Evolutionary conservation across 2,797 vertebrate genomes (phyloP).

Genomic region (Girardinus metallicus): DNA sequence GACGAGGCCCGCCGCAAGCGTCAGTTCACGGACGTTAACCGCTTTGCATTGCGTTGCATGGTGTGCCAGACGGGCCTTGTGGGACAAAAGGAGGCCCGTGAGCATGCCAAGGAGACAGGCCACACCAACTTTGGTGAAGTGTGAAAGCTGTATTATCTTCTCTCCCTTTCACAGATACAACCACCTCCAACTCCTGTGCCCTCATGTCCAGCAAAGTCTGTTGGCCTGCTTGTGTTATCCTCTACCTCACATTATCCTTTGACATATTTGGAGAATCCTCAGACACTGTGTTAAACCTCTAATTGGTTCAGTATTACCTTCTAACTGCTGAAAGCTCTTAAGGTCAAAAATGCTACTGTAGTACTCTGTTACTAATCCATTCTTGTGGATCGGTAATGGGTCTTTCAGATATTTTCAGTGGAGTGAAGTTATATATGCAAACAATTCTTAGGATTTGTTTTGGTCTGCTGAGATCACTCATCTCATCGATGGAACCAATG

Average conservation of each 20-base stretch:
- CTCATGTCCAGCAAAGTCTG: slow-evolving; percentile 42
- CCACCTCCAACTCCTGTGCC: slow-evolving; percentile 44
- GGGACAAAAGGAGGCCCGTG: slow-evolving; percentile 94
- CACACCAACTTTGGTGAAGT: slow-evolving; percentile 98
- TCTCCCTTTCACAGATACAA: slow-evolving; percentile 41
- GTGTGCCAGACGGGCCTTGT: slow-evolving; percentile 95
- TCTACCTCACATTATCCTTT: slow-evolving; percentile 82
- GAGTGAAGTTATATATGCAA: slow-evolving; percentile 43
- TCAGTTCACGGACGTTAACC: slow-evolving; percentile 95
- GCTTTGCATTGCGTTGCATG: slow-evolving; percentile 93
- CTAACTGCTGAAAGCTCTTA: slow-evolving; percentile 55
- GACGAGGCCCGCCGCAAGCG: slow-evolving; percentile 93
- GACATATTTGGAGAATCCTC: slow-evolving; percentile 59
- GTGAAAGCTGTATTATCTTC: slow-evolving; percentile 70
- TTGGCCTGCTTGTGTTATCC: slow-evolving; percentile 74
- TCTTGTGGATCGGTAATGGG: slow-evolving; percentile 22
- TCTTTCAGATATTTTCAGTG: slow-evolving; percentile 29
- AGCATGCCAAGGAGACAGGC: slow-evolving; percentile 96
- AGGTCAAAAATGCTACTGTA: slow-evolving; percentile 53
- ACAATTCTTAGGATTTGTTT: slow-evolving; percentile 47
- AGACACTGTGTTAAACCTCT: slow-evolving; percentile 53
- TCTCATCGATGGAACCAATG: slow-evolving; percentile 14
- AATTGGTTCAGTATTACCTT: slow-evolving; percentile 69
- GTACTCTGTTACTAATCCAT: slow-evolving; percentile 47
- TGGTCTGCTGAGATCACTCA: slow-evolving; percentile 2